Conservation (phyloP, 2,113 vertebrate genomes). For the Indicator indicator region DNA sequence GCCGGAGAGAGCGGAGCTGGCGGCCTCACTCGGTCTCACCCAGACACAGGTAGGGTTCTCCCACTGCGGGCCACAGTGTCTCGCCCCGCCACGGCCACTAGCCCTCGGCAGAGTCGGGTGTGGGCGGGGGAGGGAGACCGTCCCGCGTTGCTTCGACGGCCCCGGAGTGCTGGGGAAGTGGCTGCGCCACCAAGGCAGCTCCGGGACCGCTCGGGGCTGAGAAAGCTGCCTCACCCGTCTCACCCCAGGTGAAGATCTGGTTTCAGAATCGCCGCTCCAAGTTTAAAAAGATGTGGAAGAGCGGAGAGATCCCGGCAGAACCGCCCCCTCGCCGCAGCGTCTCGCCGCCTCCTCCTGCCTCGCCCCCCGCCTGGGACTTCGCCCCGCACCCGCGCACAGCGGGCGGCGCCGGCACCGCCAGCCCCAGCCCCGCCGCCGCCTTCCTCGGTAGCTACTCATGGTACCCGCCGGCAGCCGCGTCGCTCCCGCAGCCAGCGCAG, state of each 20-base stretch:
- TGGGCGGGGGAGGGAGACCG: background rate
- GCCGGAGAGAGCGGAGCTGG: slow-evolving; percentile 95
- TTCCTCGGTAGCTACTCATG: slow-evolving; percentile 90
- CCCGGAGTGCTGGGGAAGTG: background rate
- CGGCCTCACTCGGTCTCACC: slow-evolving; percentile 94
- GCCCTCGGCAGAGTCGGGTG: background rate
- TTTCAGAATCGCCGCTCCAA: slow-evolving; percentile 98
- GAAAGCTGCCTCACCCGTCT: background rate
- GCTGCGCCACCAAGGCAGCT: background rate
- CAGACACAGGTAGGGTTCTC: slow-evolving; percentile 90
- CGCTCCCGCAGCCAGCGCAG: slow-evolving; percentile 81
- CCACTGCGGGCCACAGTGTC: background rate
- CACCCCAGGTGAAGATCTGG: slow-evolving; percentile 94
- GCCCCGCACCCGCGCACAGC: slow-evolving; percentile 83
- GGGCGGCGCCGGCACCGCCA: slow-evolving; percentile 60
- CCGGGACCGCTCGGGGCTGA: background rate
- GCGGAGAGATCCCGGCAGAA: slow-evolving; percentile 90
- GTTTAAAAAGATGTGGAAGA: slow-evolving; percentile 99
- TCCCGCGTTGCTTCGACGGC: background rate
- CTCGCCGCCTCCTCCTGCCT: slow-evolving; percentile 85
- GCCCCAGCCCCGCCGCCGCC: slow-evolving; percentile 79
- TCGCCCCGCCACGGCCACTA: background rate
- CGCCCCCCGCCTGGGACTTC: slow-evolving; percentile 93
- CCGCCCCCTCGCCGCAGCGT: slow-evolving; percentile 84
- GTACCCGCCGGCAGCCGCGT: slow-evolving; percentile 85